Conservation (phyloP, 2,113 vertebrate genomes). For the Phrynocephalus versicolor region DNA sequence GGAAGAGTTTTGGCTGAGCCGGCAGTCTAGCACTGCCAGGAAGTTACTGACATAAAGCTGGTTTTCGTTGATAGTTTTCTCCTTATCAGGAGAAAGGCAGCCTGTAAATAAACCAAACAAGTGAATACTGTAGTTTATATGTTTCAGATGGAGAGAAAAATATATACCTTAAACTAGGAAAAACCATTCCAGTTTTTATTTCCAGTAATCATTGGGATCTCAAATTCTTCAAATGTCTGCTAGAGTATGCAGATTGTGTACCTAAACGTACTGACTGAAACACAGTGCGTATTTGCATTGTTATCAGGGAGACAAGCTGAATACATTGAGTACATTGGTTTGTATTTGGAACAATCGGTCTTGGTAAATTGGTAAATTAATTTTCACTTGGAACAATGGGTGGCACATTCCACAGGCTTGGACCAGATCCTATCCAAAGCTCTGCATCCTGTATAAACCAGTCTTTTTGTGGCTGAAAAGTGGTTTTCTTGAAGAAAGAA, state of each 20-base stretch:
- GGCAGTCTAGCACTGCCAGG: background rate
- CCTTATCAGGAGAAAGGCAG: too few relatives aligned
- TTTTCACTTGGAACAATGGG: constrained; percentile 9
- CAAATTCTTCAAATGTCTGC: background rate
- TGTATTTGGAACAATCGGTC: constrained; percentile 1
- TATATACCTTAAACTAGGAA: too few relatives aligned
- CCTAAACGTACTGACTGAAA: background rate
- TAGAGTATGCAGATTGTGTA: background rate
- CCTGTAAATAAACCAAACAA: too few relatives aligned
- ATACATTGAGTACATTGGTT: background rate
- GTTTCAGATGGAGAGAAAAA: background rate
- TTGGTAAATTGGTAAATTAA: background rate
- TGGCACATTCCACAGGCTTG: constrained; percentile 31
- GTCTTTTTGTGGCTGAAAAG: constrained; percentile 48
- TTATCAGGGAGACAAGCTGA: background rate
- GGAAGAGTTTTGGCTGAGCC: background rate
- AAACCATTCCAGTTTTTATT: background rate
- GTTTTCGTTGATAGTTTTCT: background rate
- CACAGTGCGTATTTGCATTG: background rate
- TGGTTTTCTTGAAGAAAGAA: background rate
- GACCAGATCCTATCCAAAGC: constrained; percentile 35
- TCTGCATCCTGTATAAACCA: constrained; percentile 56
- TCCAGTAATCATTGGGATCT: background rate
- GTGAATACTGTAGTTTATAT: too few relatives aligned
- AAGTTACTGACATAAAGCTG: background rate